Percentiles rank a stretch among this genome's conserved stretches.
These are phyloP conservation scores for Nymphalis urticae DNA, from an alignment of 2,888 invertebrate genomes.

Conservation along the genomic window DNA sequence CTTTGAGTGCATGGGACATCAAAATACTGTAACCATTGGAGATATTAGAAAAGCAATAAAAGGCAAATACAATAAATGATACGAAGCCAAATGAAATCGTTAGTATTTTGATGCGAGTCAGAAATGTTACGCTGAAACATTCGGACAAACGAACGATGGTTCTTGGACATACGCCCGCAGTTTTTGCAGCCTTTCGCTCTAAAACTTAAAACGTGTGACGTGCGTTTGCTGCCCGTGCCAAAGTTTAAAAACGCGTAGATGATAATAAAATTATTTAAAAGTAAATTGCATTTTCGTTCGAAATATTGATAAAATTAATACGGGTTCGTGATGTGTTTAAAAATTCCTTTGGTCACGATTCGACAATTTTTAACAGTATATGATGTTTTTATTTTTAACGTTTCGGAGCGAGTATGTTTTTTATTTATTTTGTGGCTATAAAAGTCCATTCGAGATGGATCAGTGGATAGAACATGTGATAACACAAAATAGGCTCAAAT, in stretches of 20 bases:
- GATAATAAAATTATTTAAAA: slow-evolving; percentile 5
- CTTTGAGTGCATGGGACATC: too few species aligned
- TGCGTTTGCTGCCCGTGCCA: neutral
- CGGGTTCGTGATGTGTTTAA: slow-evolving; percentile 26
- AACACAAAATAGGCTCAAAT: too few species aligned
- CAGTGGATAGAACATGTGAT: too few species aligned
- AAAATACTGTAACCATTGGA: too few species aligned
- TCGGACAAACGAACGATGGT: neutral
- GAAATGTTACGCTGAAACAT: neutral
- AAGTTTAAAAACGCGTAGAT: neutral
- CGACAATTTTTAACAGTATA: slow-evolving; percentile 9
- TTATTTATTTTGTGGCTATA: too few species aligned
- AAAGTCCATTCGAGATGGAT: too few species aligned
- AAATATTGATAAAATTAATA: slow-evolving; percentile 21
- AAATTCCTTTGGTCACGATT: slow-evolving; percentile 23
- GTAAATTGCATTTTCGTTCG: slow-evolving; percentile 1
- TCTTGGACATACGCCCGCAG: slow-evolving; percentile 5
- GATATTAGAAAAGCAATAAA: too few species aligned
- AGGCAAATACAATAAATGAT: too few species aligned
- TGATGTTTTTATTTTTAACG: slow-evolving; percentile 1
- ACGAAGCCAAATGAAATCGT: neutral
- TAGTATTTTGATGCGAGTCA: neutral
- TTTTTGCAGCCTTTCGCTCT: neutral
- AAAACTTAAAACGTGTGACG: neutral
- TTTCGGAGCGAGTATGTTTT: neutral